phyloP scores from a whole-genome alignment of 1,140 invertebrate species.

The Leptinotarsa lineolata region DNA sequence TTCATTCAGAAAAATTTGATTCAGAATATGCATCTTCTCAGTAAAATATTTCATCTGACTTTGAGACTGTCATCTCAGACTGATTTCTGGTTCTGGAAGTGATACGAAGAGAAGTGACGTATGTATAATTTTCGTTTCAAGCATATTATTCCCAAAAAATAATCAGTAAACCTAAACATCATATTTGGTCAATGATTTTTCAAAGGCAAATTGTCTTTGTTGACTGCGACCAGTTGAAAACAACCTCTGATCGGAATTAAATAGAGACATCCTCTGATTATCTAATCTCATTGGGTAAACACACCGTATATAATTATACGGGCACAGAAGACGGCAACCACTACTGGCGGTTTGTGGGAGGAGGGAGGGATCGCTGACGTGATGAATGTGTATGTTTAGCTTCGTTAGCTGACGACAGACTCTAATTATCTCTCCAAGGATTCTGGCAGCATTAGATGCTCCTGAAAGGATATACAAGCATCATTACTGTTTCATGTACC shows the following conservation, averaged over 20 bases:
- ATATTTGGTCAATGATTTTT: not conserved
- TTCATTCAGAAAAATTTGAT: no score
- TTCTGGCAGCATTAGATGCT: slow-evolving; percentile 49
- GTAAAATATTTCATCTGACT: no score
- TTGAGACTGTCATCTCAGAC: not conserved
- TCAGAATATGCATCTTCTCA: no score
- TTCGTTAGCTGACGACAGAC: slow-evolving; percentile 51
- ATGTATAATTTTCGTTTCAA: no score
- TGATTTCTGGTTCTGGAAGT: not conserved
- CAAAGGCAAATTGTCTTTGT: slow-evolving; percentile 18
- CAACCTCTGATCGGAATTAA: slow-evolving; percentile 30
- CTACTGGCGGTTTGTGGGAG: slow-evolving; percentile 24
- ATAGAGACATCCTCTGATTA: slow-evolving; percentile 29
- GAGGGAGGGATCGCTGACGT: slow-evolving; percentile 34
- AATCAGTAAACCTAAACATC: not conserved
- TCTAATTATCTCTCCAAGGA: slow-evolving; percentile 54
- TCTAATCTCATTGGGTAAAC: slow-evolving; percentile 42
- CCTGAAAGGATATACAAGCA: slow-evolving; percentile 37
- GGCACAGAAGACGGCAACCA: slow-evolving; percentile 32
- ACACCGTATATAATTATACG: slow-evolving; percentile 47
- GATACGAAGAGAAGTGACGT: no score
- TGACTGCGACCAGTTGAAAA: slow-evolving; percentile 19
- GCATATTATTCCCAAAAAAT: no score
- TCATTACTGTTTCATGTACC: slow-evolving; percentile 38
- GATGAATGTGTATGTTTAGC: slow-evolving; percentile 51